Evolutionary conservation across 2,797 vertebrate species (phyloP), one percentile per base, ranked within the genome.

Genomic region (Lacerta bilineata): DNA sequence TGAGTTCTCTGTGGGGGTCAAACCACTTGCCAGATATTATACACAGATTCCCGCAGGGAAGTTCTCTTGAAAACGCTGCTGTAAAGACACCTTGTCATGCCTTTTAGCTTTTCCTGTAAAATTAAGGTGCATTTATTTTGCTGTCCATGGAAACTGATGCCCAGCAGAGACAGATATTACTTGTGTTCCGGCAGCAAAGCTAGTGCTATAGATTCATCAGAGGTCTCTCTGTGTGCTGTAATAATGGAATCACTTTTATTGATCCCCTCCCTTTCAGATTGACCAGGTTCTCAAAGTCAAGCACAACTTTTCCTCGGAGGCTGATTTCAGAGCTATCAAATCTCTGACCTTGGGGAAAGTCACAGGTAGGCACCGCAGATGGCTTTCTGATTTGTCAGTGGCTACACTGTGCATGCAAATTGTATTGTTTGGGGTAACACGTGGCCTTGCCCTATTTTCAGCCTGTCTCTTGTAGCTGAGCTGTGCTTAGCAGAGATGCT

Each of bases 281-380:
- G 98, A 99, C 96, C 98, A 98, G 94, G 97, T 98, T 91, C 95
- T 98, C 93, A 97, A 96, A 96, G 96, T 98, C 94, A 98, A 97
- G 93, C 98, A 98, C 94, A 98, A 97, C 88, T 98, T 99, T 95
- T 98, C 98, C 91, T 97, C 96, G 11, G 98, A 98, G 88, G 97
- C 95, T 61, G 97, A 98, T 89, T 97, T 99, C 95, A 97, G 97
- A 94, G 96, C 98, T 74, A 95, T 98, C 92, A 98, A 97, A 94
- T 98, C 98, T 55, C 96, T 99, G 93, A 98, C 97, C 91, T 95
- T 99, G 96, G 99, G 99, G 94, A 98, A 98, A 97, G 96, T 98
- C 94, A 95, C 96, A 96, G 98, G 99, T 99, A 97, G 96, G 98
- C 96, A 95, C 68, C 85, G 46, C 55, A 84, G 23, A 86, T 88